phyloP scores from a whole-genome alignment of 2,888 invertebrate genomes.

The Drosophila flavopinicola region DNA sequence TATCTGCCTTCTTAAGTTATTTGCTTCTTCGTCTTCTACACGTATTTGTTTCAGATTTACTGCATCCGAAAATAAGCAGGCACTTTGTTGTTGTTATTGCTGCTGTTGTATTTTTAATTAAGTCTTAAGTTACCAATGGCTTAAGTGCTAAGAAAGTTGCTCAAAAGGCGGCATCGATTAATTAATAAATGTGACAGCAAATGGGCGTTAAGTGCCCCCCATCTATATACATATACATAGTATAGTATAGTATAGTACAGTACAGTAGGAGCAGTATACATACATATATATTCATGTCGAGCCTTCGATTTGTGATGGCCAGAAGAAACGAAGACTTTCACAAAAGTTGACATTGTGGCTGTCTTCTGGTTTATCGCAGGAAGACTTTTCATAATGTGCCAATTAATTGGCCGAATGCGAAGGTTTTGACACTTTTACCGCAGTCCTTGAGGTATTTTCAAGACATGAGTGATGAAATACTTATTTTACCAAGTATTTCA shows the following conservation, averaged over 20 bases:
- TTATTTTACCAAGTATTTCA: background rate
- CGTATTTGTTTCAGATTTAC: constrained; percentile 71
- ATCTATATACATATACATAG: background rate
- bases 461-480: background rate
- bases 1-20: constrained; percentile 18
- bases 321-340: constrained; percentile 40
- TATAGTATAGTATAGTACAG: no score
- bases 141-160: constrained; percentile 71
- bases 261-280: no score
- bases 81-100: constrained; percentile 8
- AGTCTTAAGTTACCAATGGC: constrained; percentile 70
- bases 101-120: constrained; percentile 61
- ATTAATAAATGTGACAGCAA: constrained; percentile 80
- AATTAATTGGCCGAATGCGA: constrained; percentile 29
- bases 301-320: constrained; percentile 12
- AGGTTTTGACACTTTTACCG: constrained; percentile 6
- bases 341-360: constrained; percentile 35
- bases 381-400: constrained; percentile 36
- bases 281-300: background rate
- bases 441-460: no score
- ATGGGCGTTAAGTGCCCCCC: constrained; percentile 69
- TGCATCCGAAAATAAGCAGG: constrained; percentile 68
- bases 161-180: constrained; percentile 64
- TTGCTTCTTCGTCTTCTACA: constrained; percentile 8
- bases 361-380: constrained; percentile 31